Conservation (phyloP, 2,888 invertebrate genomes). For the Dynastes tityus region DNA sequence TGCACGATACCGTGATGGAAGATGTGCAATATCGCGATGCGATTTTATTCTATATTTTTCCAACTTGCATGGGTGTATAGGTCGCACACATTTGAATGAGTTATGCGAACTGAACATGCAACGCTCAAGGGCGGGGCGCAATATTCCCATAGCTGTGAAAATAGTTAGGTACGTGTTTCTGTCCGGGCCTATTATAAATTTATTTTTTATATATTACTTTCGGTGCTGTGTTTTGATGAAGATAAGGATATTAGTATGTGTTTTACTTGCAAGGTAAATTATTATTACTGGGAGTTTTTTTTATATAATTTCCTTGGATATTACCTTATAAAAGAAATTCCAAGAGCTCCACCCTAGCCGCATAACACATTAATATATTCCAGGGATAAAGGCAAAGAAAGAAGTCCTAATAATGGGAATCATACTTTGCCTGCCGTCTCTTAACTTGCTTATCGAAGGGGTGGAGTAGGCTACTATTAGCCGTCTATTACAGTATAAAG, state of each 20-base stretch:
- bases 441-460: too few relatives aligned
- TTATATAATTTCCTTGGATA: too few relatives aligned
- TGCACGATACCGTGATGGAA: slow-evolving; percentile 55
- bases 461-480: too few relatives aligned
- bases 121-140: slow-evolving; percentile 48
- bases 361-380: too few relatives aligned
- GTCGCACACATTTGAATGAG: slow-evolving; percentile 57
- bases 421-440: too few relatives aligned
- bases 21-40: slow-evolving; percentile 60
- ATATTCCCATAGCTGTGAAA: slow-evolving; percentile 12
- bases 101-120: slow-evolving; percentile 60
- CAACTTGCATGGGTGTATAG: slow-evolving; percentile 58
- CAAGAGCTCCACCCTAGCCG: too few relatives aligned
- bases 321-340: too few relatives aligned
- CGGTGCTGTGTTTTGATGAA: background rate
- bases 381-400: too few relatives aligned
- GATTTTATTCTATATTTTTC: slow-evolving; percentile 62
- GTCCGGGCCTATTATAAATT: background rate
- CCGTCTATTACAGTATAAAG: too few relatives aligned
- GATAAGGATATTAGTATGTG: background rate
- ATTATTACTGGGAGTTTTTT: background rate
- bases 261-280: background rate
- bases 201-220: background rate
- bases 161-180: background rate
- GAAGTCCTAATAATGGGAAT: too few relatives aligned